phyloP scores from a whole-genome alignment of 1,140 invertebrate genomes.

The Zaprionus lachaisei region DNA sequence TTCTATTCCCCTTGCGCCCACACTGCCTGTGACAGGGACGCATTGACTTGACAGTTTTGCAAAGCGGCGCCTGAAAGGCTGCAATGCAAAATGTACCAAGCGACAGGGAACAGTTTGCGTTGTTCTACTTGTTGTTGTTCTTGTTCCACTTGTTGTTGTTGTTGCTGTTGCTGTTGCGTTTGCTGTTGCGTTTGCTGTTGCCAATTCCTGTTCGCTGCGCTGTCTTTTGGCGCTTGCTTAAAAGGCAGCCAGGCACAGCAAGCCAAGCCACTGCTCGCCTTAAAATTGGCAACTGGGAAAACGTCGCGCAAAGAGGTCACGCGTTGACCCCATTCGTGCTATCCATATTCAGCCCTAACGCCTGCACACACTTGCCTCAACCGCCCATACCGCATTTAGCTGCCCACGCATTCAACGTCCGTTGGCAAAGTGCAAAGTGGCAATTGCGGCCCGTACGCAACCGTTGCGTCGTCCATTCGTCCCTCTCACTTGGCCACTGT shows the following conservation, averaged over 20 bases:
- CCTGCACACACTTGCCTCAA: background rate
- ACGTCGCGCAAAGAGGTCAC: constrained; percentile 36
- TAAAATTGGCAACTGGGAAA: constrained; percentile 43
- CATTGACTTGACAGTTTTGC: constrained; percentile 63
- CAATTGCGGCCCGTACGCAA: constrained; percentile 48
- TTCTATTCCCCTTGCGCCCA: background rate
- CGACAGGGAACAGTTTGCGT: constrained; percentile 18
- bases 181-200: constrained; percentile 27
- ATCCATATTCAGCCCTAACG: background rate
- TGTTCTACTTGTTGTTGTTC: constrained; percentile 8
- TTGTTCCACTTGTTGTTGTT: constrained; percentile 29
- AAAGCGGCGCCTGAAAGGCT: constrained; percentile 45
- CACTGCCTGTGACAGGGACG: constrained; percentile 3
- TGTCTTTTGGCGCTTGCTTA: constrained; percentile 70
- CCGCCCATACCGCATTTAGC: constrained; percentile 5
- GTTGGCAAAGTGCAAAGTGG: constrained; percentile 63
- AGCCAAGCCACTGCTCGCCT: constrained; percentile 5
- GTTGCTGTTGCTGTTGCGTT: constrained; percentile 14
- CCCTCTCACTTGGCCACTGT: constrained; percentile 34
- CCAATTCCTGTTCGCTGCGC: constrained; percentile 24
- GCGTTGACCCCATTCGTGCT: constrained; percentile 33
- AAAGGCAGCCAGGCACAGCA: constrained; percentile 28
- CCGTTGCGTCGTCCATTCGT: constrained; percentile 5
- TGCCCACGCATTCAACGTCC: constrained; percentile 26
- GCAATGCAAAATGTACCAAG: constrained; percentile 43